Evolutionary conservation across 2,113 vertebrate genomes (phyloP), one percentile per base, ranked within the genome.

Genomic region (Oriolus oriolus): DNA sequence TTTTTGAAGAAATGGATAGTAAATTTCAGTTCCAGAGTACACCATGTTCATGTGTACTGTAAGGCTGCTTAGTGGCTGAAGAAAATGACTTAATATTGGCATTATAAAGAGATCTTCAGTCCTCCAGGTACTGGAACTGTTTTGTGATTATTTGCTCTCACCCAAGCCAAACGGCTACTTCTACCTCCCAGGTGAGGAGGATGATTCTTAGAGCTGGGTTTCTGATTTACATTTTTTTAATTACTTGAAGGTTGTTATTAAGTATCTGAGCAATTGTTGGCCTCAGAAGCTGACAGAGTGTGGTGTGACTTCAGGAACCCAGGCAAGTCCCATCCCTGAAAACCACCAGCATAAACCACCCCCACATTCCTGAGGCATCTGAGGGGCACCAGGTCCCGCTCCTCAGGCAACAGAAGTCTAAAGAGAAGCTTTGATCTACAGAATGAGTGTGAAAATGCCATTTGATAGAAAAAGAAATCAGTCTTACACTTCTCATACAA

Each of bases 21-120:
- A 95, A 93, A 94, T 78, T 96, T 95, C 37, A 66, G 47, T 90
- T 91, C 45, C 64, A 70, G 88, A 87, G 45, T 69, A 71, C 37
- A 79, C 16, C 8, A 13, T 47, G 16, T 63, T 59, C 13, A 24
- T 49, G 3, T 56, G 33, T n/a, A 52, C 70, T 90, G 17, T 33
- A 18, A 18, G 18, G 3, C 20, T 71, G 57, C 23, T 94, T 79
- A 87, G 7, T 2, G 3, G 10, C 24, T 71, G 79, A 93, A 66
- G 60, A 70, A 91, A 88, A 88, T 56, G 13, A 15, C 22, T 74
- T 94, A 52, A 63, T 81, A 49, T 52, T 92, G 37, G 16, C 16
- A 11, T 47, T 79, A 64, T 35, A 75, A 80, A 90, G 49, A 83
- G 45, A 79, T 85, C 57, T 31, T 65, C 28, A 5, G 1, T 50